These are phyloP conservation scores for Phocides pigmalion DNA, from an alignment of 1,140 invertebrate species.

Conservation along the genomic window DNA sequence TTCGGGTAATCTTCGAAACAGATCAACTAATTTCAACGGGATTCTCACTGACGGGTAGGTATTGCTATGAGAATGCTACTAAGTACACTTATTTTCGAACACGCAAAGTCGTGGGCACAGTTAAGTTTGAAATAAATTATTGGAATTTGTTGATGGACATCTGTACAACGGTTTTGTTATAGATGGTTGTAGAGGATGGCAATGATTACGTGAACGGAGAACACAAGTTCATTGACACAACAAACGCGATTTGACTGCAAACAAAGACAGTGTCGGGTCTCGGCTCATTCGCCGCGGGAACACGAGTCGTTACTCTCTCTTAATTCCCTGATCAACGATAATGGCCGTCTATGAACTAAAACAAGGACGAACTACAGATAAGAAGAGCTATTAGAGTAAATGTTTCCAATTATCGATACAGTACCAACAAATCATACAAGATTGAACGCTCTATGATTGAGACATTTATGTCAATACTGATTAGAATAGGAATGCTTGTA, in stretches of 20 bases:
- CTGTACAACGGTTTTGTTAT: too few relatives aligned
- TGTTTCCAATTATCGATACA: background rate
- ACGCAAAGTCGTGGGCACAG: too few relatives aligned
- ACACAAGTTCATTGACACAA: constrained; percentile 49
- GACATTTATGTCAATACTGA: constrained; percentile 19
- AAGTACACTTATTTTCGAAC: too few relatives aligned
- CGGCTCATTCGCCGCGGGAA: constrained; percentile 27
- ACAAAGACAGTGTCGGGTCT: constrained; percentile 28
- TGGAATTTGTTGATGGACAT: too few relatives aligned
- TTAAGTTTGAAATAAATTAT: too few relatives aligned
- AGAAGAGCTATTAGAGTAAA: background rate
- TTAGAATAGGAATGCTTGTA: background rate
- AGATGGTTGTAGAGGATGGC: constrained; percentile 19
- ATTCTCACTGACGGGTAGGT: too few relatives aligned
- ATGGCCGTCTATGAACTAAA: background rate
- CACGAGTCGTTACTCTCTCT: constrained; percentile 33
- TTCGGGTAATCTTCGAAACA: too few relatives aligned
- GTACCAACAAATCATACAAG: background rate
- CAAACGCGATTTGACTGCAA: constrained; percentile 50
- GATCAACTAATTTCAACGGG: too few relatives aligned
- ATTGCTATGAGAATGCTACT: too few relatives aligned
- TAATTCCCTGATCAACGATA: constrained; percentile 36
- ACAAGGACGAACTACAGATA: background rate
- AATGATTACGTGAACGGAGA: constrained; percentile 29
- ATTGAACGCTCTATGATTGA: constrained; percentile 20